Conservation (phyloP, 2,113 vertebrate genomes). For the Protobothrops mucrosquamatus region DNA sequence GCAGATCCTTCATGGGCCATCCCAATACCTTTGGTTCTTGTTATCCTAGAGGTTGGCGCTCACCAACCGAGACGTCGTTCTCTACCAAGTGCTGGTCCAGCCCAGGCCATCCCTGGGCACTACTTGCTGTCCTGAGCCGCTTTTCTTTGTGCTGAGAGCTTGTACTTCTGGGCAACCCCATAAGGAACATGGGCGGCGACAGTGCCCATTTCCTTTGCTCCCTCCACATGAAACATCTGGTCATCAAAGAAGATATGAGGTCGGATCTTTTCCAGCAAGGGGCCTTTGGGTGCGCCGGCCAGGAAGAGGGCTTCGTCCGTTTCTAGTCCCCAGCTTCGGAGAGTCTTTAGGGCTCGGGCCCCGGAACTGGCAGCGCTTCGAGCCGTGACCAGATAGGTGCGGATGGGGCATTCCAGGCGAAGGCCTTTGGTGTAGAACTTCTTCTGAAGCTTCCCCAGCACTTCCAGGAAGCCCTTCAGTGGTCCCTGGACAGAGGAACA, state of each 20-base stretch:
- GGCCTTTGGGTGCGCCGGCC: constrained; percentile 90
- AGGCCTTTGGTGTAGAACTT: constrained; percentile 92
- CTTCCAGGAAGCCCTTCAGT: constrained; percentile 90
- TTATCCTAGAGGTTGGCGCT: not conserved
- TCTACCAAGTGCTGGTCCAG: not conserved
- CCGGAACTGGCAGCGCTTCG: constrained; percentile 92
- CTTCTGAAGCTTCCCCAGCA: constrained; percentile 90
- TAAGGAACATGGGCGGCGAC: constrained; percentile 92
- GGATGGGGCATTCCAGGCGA: constrained; percentile 89
- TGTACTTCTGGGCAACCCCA: constrained; percentile 78
- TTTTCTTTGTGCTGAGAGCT: constrained; percentile 19
- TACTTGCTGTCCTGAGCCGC: constrained; percentile 55
- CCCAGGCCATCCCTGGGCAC: fast-evolving
- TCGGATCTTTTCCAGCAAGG: constrained; percentile 89
- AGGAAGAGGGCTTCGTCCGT: constrained; percentile 92
- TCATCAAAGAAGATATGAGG: constrained; percentile 97
- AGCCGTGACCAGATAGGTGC: constrained; percentile 93
- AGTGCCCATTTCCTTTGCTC: constrained; percentile 87
- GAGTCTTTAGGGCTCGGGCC: constrained; percentile 87
- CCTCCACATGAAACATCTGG: constrained; percentile 95
- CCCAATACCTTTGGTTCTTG: fast-evolving
- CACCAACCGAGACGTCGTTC: not conserved
- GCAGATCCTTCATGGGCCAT: not conserved
- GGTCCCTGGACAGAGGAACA: constrained; percentile 76
- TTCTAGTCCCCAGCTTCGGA: constrained; percentile 93